Evolutionary conservation across 64 coral and sea anemone species (phyloP), one percentile per base, ranked within the genome.

Genomic region (Stylophora pistillata): DNA sequence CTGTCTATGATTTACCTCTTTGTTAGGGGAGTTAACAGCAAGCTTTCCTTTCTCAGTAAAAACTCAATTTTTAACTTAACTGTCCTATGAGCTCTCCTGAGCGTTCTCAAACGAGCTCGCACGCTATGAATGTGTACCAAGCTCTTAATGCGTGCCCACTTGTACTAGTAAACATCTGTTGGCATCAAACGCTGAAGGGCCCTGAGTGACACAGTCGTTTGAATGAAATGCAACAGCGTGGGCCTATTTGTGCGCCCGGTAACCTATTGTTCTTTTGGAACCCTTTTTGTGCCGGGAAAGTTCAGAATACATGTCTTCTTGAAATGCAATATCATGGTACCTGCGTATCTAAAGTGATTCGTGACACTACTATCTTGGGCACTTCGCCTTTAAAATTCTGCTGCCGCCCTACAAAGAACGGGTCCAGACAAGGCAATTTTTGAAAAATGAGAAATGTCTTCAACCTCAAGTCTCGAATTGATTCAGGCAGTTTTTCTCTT

Each of bases 111-210:
- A 4, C 37, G 7, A 64, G 9, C 16, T 64, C 79, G 17, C 32
- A 58, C 58, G 30, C 68, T 26, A 52, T 52, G 15, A 10, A 6
- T 68, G 65, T 33, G 53, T 83, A 32, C 60, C 62, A 30, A 23
- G 20, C 52, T 83, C 20, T 52, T 68, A 68, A 32, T 63, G 20
- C 37, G 21, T n/a, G 20, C 30, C 1, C 60, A 68, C 80, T 83
- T 65, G n/a, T 47, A 47, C 37, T 47, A 15, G 26, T 33, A 83
- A 83, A 83, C 80, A 83, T 83, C 80, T 83, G 80, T 83, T 83
- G 80, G 41, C 13, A 10, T 17, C 14, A 9, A 20, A 53, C 37
- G 60, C 15, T 69, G 23, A 18, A 69, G 58, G 23, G 61, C 30
- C 26, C 61, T 68, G 68, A 32, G 31, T 83, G 80, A 83, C 80